phyloP scores from a whole-genome alignment of 1,140 invertebrate species.

The Zeugodacus cucurbitae region DNA sequence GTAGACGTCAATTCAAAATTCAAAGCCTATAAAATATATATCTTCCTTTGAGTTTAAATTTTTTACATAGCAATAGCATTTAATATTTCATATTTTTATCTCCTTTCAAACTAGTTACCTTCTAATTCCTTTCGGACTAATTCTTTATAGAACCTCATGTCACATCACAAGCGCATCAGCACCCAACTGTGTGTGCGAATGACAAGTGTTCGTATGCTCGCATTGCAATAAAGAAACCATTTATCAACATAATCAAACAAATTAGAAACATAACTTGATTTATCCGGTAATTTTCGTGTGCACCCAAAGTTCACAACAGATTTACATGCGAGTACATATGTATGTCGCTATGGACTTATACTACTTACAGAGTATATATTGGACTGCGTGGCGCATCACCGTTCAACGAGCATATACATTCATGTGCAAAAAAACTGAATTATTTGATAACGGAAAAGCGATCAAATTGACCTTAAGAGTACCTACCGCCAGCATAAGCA shows the following conservation, averaged over 20 bases:
- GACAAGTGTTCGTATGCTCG: not conserved
- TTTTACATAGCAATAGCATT: too few relatives aligned
- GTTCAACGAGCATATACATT: not conserved
- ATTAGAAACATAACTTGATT: constrained; percentile 66
- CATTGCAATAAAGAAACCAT: constrained; percentile 49
- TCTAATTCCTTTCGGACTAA: too few relatives aligned
- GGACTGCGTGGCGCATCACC: too few relatives aligned
- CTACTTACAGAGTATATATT: too few relatives aligned
- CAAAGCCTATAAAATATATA: too few relatives aligned
- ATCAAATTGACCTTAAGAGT: constrained; percentile 1
- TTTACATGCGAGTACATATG: constrained; percentile 43
- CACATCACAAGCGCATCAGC: not conserved
- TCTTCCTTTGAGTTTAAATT: too few relatives aligned
- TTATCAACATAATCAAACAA: constrained; percentile 66
- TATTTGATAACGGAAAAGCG: not conserved
- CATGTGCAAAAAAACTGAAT: not conserved
- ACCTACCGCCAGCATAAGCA: not conserved
- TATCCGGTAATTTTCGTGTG: constrained; percentile 62
- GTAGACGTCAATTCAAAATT: too few relatives aligned
- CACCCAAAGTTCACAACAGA: constrained; percentile 53
- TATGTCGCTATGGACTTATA: not conserved
- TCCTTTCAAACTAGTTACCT: too few relatives aligned
- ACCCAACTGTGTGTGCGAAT: not conserved
- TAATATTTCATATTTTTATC: too few relatives aligned
- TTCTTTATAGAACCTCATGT: too few relatives aligned